Conservation (phyloP, 2,113 vertebrate genomes). For the Aleadryas rufinucha region DNA sequence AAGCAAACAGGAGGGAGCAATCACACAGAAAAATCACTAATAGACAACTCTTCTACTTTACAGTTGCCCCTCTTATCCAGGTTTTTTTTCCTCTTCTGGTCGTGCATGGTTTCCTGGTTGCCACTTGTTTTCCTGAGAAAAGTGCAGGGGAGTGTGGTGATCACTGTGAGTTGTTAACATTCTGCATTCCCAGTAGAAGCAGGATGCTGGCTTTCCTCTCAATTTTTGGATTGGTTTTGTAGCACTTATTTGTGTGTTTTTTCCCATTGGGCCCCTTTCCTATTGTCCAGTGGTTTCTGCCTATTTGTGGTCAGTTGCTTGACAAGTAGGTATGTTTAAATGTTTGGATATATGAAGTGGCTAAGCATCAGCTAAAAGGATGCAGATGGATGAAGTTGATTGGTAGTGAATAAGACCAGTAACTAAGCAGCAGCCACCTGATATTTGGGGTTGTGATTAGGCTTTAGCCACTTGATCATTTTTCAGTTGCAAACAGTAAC, state of each 20-base stretch:
- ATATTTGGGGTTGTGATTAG: neutral
- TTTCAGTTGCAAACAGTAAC: neutral
- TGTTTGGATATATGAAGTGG: neutral
- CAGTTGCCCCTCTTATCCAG: neutral
- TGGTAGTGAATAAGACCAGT: neutral
- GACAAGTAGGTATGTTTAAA: neutral
- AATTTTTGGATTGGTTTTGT: neutral
- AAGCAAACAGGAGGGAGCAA: neutral
- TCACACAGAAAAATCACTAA: neutral
- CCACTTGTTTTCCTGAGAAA: neutral
- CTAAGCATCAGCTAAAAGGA: neutral
- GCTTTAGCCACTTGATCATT: neutral
- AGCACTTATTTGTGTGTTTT: neutral
- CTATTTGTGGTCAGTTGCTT: neutral
- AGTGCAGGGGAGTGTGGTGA: rapidly evolving
- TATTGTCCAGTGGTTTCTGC: neutral
- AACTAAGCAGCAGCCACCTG: neutral
- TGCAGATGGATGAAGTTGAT: neutral
- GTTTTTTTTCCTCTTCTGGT: neutral
- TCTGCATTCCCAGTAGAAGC: neutral
- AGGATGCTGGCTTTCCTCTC: neutral
- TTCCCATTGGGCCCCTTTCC: neutral
- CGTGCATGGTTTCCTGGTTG: neutral
- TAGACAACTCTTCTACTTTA: neutral
- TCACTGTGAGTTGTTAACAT: neutral